A percentile compares a stretch with the other conserved stretches of the same genome.
Conservation (phyloP, 2,797 vertebrate genomes). For the Simalia tracyae region DNA sequence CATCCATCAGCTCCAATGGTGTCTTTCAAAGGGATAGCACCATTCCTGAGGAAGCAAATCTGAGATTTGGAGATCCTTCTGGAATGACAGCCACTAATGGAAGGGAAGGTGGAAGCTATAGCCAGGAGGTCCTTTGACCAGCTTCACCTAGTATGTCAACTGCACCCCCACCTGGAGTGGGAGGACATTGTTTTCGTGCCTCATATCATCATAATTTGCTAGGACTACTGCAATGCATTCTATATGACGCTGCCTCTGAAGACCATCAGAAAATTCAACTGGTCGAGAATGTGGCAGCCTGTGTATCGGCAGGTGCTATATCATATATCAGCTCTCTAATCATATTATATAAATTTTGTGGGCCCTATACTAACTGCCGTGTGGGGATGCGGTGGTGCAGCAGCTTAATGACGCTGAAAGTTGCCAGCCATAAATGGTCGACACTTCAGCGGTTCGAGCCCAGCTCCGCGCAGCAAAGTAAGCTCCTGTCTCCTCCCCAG, state of each 20-base stretch:
- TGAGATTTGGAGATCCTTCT: background rate
- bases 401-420: no score
- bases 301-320: no score
- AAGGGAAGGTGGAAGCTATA: background rate
- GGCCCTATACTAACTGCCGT: no score
- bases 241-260: background rate
- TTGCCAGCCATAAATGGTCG: no score
- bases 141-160: background rate
- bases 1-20: background rate
- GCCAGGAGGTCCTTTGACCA: background rate
- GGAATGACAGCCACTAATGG: background rate
- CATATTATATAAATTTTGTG: no score
- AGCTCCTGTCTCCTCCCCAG: no score
- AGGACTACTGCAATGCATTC: background rate
- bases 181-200: background rate
- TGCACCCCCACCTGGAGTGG: background rate
- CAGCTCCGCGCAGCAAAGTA: no score
- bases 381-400: no score
- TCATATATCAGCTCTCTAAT: no score
- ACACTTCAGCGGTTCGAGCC: no score
- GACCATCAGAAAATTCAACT: background rate
- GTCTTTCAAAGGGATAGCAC: background rate
- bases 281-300: no score
- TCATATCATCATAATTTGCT: background rate
- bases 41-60: background rate